These are phyloP conservation scores for Sclerodermus sp. DNA, from an alignment of 2,888 invertebrate species.

Conservation along the genomic window DNA sequence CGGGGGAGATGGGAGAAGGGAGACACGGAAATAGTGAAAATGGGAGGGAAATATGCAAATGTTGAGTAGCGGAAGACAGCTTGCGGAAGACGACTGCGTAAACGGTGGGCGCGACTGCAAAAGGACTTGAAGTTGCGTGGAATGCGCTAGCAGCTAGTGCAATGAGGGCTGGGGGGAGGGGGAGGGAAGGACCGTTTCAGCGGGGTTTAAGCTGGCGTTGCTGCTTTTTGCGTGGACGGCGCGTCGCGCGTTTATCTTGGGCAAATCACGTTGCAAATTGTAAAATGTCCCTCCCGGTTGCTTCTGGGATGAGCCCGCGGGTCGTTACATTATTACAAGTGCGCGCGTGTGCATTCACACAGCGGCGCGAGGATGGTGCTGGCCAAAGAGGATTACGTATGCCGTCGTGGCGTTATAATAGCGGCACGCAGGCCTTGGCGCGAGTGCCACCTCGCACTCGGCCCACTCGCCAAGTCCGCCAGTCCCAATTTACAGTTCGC, in stretches of 20 bases:
- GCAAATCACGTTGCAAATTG: slow-evolving; percentile 20
- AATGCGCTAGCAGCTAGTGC: too few relatives aligned
- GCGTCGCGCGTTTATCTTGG: slow-evolving; percentile 16
- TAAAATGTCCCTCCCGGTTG: slow-evolving; percentile 17
- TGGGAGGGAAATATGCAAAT: too few relatives aligned
- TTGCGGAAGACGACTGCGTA: too few relatives aligned
- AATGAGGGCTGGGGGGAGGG: too few relatives aligned
- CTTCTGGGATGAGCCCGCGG: slow-evolving; percentile 16
- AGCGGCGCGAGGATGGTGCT: background rate
- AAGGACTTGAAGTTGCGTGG: too few relatives aligned
- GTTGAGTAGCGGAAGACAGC: too few relatives aligned
- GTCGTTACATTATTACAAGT: slow-evolving; percentile 14
- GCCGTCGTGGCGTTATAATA: background rate
- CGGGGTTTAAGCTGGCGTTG: background rate
- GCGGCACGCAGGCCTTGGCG: background rate
- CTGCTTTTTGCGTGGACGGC: background rate
- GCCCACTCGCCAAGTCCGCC: background rate
- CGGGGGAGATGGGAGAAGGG: too few relatives aligned
- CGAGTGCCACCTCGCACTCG: slow-evolving; percentile 1
- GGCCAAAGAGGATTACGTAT: background rate
- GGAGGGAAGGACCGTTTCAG: too few relatives aligned
- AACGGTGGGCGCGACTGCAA: too few relatives aligned
- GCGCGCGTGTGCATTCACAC: background rate
- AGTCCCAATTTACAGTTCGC: slow-evolving; percentile 34
- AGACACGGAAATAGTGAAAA: too few relatives aligned